A percentile compares a stretch with the other conserved stretches of the same genome.
phyloP scores from a whole-genome alignment of 2,113 vertebrate species.

The Neolamprologus kungweensis region DNA sequence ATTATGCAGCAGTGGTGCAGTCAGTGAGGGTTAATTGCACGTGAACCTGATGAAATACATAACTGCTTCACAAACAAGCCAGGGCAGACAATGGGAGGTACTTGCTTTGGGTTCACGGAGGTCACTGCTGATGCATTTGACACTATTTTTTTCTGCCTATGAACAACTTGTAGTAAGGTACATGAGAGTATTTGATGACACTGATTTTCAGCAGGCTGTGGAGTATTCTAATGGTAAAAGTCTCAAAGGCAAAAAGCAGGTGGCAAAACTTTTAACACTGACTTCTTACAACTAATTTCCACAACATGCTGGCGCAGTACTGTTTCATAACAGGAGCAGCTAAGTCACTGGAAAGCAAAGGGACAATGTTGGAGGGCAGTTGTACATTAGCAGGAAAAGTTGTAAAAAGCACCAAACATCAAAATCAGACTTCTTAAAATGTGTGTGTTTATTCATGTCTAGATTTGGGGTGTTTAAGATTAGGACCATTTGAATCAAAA shows the following conservation, averaged over 20 bases:
- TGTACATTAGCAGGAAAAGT: neutral
- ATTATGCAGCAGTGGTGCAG: neutral
- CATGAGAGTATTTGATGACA: neutral
- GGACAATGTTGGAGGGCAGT: neutral
- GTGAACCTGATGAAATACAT: neutral
- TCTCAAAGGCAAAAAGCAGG: neutral
- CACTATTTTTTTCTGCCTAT: neutral
- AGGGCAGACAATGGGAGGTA: neutral
- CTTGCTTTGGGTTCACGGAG: neutral
- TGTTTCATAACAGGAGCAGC: neutral
- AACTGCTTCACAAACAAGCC: neutral
- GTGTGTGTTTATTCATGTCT: neutral
- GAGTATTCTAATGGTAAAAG: neutral
- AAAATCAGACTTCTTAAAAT: neutral
- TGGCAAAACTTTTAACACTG: neutral
- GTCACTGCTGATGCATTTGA: neutral
- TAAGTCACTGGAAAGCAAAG: neutral
- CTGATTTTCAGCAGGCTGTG: neutral
- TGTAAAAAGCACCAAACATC: neutral
- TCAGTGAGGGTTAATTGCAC: neutral
- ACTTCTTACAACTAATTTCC: neutral
- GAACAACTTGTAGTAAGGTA: neutral
- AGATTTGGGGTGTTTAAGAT: neutral
- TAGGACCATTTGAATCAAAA: neutral
- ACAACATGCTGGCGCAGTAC: neutral